Base-by-base conservation (phyloP, 1,140 invertebrate genomes). In the Papilio xuthus region DNA sequence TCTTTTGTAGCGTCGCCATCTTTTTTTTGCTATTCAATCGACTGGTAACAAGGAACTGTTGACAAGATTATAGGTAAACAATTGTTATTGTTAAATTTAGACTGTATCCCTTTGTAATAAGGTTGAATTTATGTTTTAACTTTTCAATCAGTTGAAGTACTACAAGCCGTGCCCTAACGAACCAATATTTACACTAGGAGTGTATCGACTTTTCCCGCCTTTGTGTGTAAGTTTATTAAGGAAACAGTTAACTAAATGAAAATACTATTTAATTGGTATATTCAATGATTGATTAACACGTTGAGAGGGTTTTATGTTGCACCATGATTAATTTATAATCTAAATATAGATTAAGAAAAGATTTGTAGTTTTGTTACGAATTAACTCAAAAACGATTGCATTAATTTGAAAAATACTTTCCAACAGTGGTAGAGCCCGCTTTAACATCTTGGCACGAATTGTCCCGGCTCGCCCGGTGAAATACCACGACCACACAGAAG, bases 51-150 rank as follows among this genome's bases (percentile, higher is more conserved):
- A 28, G 60, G 26, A 67, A 67, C 26, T 13, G 60, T 67, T 32
- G 60, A 67, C 26, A 67, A 67, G 26, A 67, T 67, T 67, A 67
- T 67, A 28, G 60, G 60, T 67, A 67, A 67, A 67, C 60, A 67
- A 67, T 67, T 28, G 60, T 32, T 56, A 56, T 20, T 15, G 3
- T 28, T 67, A 28, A 28, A 28, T 67, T 67, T 67, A 32, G 12
- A 67, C 60, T 28, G 12, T 67, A 18, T 67, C 26, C 13, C 26
- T 15, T 67, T 15, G 13, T 4, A 7, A 4, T 67, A 67, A 67
- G 60, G 60, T 67, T 67, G 3, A 3, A 15, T 67, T 28, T 67
- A 1, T 13, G 0, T 1, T 67, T 12, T 67, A 28, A 28, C 4
- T 67, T 26, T 67, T 28, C 23, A 67, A 28, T 67, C 60, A 67